phyloP scores from a whole-genome alignment of 1,140 invertebrate genomes.

The Luehdorfia chinensis region DNA sequence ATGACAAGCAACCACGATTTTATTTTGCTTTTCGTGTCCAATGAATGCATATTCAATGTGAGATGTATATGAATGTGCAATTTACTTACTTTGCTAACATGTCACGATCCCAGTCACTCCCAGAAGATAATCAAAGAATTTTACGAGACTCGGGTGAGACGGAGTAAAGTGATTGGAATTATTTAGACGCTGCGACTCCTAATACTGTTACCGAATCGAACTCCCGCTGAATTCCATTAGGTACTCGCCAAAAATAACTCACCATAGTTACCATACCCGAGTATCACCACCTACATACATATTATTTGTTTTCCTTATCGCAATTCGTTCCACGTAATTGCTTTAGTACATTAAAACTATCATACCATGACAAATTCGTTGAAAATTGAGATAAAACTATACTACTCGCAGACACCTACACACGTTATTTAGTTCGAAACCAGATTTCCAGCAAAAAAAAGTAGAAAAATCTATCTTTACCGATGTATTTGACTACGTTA shows the following conservation, averaged over 20 bases:
- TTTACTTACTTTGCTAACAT: slow-evolving; percentile 30
- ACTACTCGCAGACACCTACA: slow-evolving; percentile 7
- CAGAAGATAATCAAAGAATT: slow-evolving; percentile 50
- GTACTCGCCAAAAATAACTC: slow-evolving; percentile 11
- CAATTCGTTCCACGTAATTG: slow-evolving; percentile 14
- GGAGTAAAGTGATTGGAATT: slow-evolving; percentile 41
- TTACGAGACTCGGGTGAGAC: slow-evolving; percentile 35
- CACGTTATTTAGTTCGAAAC: slow-evolving; percentile 12
- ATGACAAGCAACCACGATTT: no score
- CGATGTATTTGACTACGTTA: no score
- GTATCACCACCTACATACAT: background rate
- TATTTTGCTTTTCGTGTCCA: background rate
- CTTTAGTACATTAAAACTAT: slow-evolving; percentile 15
- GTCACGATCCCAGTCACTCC: slow-evolving; percentile 44
- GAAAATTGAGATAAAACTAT: slow-evolving; percentile 16
- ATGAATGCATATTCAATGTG: slow-evolving; percentile 1
- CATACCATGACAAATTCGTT: slow-evolving; percentile 16
- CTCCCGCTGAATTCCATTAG: slow-evolving; percentile 10
- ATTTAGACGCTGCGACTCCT: slow-evolving; percentile 37
- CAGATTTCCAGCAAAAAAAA: slow-evolving; percentile 7
- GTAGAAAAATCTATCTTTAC: background rate
- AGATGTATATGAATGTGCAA: slow-evolving; percentile 9
- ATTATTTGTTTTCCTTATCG: slow-evolving; percentile 18
- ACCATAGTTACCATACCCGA: background rate
- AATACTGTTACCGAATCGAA: slow-evolving; percentile 14